Evolutionary conservation across 2,797 vertebrate genomes (phyloP), one percentile per base, ranked within the genome.

Genomic region (Alcedo quadribrachys): DNA sequence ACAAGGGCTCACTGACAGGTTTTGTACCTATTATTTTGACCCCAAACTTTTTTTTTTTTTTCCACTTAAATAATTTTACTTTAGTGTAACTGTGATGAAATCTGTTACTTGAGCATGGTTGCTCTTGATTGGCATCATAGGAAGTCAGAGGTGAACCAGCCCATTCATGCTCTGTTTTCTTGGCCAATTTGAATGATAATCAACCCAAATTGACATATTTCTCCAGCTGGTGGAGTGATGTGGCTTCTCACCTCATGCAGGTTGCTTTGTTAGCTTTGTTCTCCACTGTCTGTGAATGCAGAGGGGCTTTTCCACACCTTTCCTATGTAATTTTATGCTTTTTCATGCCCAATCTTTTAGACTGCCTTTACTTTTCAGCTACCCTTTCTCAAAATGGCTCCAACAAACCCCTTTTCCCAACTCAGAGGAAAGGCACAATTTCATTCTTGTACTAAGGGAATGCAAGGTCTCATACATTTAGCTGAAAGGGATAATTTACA

Each of bases 401-500:
- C 62, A 62, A 37, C 15, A 48, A 28, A 51, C 48, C 50, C 71
- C 48, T 69, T 87, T 68, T 89, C 66, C 86, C 42, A 60, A 83
- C 55, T 78, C 24, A 61, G 76, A 90, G 66, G 62, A 87, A 92
- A 89, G 55, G 81, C 73, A 95, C 84, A 93, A 85, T 60, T 73
- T 55, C n/a, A 61, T 93, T 93, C 89, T 73, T 94, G 90, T 94
- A 42, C 76, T 57, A 40, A 76, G 33, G 67, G 81, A 94, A 92
- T 78, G 69, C 55, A 75, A 89, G 94, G 93, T 85, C 89, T 94
- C 69, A 85, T 37, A 87, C 50, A 35, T 20, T 60, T 76, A 81
- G 69, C 80, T 89, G 76, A 94, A 94, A 73, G 46, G 62, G 63
- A 92, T 69, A 86, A 89, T 92, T 91, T 66, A 78, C 90, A 53